Conservation (phyloP, 2,113 vertebrate genomes). For the Delphinus delphis region DNA sequence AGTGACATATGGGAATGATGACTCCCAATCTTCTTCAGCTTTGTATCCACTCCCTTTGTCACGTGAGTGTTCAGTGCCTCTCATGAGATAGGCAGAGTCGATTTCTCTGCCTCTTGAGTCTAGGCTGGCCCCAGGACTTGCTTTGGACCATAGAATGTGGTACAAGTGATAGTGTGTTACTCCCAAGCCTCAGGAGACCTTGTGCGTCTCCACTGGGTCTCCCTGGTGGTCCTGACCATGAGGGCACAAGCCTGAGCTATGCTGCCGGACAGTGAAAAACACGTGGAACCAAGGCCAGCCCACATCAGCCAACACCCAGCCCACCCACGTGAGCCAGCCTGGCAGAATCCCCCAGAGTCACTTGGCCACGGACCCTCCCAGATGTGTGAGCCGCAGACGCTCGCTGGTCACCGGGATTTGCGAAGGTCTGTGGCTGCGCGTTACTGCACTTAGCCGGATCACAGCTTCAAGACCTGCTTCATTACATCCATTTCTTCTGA, state of each 20-base stretch:
- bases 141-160: background rate
- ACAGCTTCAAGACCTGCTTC: too few species aligned
- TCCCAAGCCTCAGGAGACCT: background rate
- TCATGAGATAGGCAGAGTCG: background rate
- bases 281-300: background rate
- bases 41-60: background rate
- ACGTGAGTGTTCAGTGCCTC: background rate
- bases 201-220: background rate
- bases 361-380: background rate
- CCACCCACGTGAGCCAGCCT: background rate
- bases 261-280: background rate
- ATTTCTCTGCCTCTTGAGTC: background rate
- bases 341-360: background rate
- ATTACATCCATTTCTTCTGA: background rate
- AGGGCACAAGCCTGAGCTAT: background rate
- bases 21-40: too few species aligned
- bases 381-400: accelerated
- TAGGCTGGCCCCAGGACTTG: background rate
- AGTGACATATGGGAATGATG: too few species aligned
- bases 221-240: background rate
- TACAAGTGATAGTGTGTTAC: background rate
- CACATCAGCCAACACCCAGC: background rate
- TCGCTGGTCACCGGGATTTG: background rate
- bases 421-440: accelerated
- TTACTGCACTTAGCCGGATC: background rate